Base-by-base conservation (phyloP, 2,113 vertebrate species). In the Dasypus novemcinctus region DNA sequence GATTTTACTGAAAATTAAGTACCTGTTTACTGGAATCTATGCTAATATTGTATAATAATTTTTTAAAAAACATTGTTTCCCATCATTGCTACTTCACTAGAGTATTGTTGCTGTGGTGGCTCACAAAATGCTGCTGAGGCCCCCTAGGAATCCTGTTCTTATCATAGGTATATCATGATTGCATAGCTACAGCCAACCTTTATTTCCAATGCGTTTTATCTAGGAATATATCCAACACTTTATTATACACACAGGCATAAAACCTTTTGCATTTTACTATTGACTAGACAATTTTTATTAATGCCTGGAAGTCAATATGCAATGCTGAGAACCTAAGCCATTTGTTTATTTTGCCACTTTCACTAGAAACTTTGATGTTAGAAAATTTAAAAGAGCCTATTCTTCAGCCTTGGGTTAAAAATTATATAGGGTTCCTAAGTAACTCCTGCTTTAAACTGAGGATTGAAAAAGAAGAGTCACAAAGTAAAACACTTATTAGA, bases 261-360 rank as follows among this genome's bases (percentile, higher is more conserved):
- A 83, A 69, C 78, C 29, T 71, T 90, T 87, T 92, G 57, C 49
- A 90, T 92, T 94, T 96, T 92, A 76, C 64, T 90, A 90, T 92
- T 43, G 38, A 78, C 33, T 75, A 29, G 46, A 54, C 9, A 49
- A 64, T 54, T 85, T 90, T 85, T 86, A 72, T 82, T 71, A 89
- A 76, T 85, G 11, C 33, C 46, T 85, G n/a, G 59, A 85, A 84
- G 95, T 79, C 5, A 43, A 49, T 33, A 59, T 84, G 23, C 54
- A 93, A 76, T 78, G 91, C 91, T 86, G 49, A 85, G 3, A 80
- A 31, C 36, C 36, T 89, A 72, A 41, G 6, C 63, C 83, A 72
- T 78, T n/a, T 91, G 66, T 91, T 93, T 97, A 78, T 57, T 96
- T 89, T 95, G 57, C 49, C n/a, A 93, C 31, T 52, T 88, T 91